phyloP scores from a whole-genome alignment of 2,113 vertebrate species.

The Caloenas nicobarica region DNA sequence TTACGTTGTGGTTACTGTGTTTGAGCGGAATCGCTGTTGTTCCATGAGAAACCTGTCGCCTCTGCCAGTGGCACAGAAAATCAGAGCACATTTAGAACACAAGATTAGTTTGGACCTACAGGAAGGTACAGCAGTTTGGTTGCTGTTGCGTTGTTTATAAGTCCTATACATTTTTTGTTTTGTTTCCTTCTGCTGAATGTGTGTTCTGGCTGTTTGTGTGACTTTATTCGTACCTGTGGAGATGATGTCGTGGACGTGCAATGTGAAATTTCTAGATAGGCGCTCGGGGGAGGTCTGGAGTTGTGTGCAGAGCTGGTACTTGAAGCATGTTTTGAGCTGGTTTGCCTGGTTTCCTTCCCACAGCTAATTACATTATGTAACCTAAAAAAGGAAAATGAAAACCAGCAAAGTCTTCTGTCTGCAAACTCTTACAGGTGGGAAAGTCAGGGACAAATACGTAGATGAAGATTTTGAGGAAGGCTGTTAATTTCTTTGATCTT shows the following conservation, averaged over 20 bases:
- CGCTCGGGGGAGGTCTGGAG: not conserved
- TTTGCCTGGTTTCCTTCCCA: not conserved
- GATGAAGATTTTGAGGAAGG: not conserved
- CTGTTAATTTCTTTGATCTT: not conserved
- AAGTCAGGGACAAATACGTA: not conserved
- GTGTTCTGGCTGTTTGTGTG: not conserved
- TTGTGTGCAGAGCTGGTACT: not conserved
- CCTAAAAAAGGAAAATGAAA: not conserved
- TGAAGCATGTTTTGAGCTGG: not conserved
- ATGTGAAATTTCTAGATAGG: not conserved
- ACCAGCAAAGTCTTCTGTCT: not conserved
- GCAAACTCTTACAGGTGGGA: not conserved
- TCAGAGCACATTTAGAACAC: not conserved
- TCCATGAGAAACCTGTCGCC: not conserved
- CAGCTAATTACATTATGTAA: not conserved
- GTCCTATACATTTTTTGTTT: not conserved
- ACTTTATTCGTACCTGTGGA: not conserved
- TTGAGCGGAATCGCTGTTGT: not conserved
- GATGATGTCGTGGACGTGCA: not conserved
- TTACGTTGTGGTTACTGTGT: not conserved
- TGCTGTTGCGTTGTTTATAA: not conserved
- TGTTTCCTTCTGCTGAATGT: not conserved
- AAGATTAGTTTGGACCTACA: not conserved
- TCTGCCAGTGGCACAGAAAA: not conserved
- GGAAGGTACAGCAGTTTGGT: not conserved